Percentiles rank a stretch among this genome's conserved stretches.
Evolutionary conservation across 2,888 invertebrate species (phyloP).

Genomic region (Oligia strigilis): DNA sequence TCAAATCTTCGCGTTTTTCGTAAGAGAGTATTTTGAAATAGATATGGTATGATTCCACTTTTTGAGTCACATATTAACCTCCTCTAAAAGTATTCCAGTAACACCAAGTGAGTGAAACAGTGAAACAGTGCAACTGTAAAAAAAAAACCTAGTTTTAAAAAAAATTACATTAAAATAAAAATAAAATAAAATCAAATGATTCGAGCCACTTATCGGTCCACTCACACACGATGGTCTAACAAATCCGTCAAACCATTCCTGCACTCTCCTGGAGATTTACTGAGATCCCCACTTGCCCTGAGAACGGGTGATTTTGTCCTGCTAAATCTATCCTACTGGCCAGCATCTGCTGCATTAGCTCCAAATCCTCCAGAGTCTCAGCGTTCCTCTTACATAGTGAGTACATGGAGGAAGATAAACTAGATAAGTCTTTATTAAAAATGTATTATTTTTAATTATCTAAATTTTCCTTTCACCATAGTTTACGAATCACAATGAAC

Average conservation of each 20-base stretch:
- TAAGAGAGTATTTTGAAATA: neutral
- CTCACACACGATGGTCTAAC: neutral
- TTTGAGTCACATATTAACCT: neutral
- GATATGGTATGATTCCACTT: neutral
- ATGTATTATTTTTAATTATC: neutral
- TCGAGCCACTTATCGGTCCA: neutral
- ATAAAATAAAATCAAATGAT: neutral
- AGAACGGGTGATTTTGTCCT: slow-evolving; percentile 69
- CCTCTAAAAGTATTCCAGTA: neutral
- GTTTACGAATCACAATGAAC: neutral
- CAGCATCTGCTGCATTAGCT: slow-evolving; percentile 73
- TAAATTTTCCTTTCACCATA: neutral
- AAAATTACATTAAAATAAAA: neutral
- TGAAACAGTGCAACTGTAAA: neutral
- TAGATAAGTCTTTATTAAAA: slow-evolving; percentile 54
- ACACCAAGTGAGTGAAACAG: neutral
- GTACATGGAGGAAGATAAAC: slow-evolving; percentile 57
- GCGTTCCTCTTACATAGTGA: slow-evolving; percentile 47
- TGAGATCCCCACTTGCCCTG: slow-evolving; percentile 60
- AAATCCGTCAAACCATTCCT: slow-evolving; percentile 42
- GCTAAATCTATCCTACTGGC: slow-evolving; percentile 68
- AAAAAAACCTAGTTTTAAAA: accelerated
- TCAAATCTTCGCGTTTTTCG: neutral
- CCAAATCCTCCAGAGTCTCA: slow-evolving; percentile 72
- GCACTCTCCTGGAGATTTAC: slow-evolving; percentile 54